These are phyloP conservation scores for Trematomus bernacchii DNA, from an alignment of 2,797 vertebrate species.

Conservation along the genomic window DNA sequence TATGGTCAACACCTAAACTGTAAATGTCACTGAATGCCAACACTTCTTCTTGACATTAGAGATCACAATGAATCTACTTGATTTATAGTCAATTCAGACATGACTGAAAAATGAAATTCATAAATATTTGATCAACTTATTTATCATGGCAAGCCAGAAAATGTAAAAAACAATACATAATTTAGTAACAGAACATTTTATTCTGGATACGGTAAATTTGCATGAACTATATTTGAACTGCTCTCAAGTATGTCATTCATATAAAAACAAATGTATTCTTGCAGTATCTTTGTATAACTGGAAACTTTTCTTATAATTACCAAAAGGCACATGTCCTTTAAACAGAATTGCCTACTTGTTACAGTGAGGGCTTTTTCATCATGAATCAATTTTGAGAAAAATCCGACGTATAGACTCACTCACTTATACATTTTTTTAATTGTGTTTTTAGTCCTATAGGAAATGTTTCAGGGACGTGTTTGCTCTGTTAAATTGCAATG, in stretches of 20 bases:
- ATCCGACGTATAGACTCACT: not conserved
- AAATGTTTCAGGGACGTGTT: not conserved
- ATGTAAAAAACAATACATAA: slow-evolving; percentile 1
- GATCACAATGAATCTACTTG: not conserved
- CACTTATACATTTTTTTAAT: not conserved
- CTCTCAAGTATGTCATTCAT: not conserved
- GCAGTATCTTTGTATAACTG: not conserved
- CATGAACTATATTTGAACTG: not conserved
- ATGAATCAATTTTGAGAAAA: not conserved
- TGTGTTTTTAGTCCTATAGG: not conserved
- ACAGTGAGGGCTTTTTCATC: not conserved
- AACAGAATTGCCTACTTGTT: not conserved
- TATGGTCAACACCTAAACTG: not conserved
- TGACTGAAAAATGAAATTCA: not conserved
- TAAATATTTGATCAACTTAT: slow-evolving; percentile 11
- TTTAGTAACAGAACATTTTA: slow-evolving; percentile 10
- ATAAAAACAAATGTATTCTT: not conserved
- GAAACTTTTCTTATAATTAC: not conserved
- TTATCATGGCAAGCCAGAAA: not conserved
- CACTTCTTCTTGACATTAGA: not conserved
- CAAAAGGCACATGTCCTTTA: not conserved
- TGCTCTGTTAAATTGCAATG: not conserved
- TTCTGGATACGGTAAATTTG: not conserved
- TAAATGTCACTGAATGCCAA: slow-evolving; percentile 2
- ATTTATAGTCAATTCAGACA: not conserved